Conservation (phyloP, 1,140 invertebrate species). For the Nephotettix cincticeps region DNA sequence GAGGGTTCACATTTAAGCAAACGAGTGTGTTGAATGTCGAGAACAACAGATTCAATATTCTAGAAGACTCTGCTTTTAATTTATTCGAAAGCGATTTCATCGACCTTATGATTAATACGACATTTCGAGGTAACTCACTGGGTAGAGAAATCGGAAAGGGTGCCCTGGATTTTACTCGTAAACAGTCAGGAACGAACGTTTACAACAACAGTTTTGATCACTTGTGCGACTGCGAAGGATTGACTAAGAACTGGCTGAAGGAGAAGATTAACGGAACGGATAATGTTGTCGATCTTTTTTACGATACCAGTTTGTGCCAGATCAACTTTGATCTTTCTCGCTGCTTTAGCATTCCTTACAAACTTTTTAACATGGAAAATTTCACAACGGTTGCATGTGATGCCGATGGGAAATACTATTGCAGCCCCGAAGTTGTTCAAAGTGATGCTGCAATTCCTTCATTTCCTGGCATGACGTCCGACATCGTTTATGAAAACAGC, state of each 20-base stretch:
- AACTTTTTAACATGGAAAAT: slow-evolving; percentile 60
- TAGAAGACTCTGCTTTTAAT: slow-evolving; percentile 42
- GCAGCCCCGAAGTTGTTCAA: slow-evolving; percentile 29
- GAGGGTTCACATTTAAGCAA: slow-evolving; percentile 57
- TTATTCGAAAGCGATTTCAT: neutral
- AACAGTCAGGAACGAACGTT: neutral
- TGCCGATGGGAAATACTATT: slow-evolving; percentile 41
- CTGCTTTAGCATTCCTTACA: slow-evolving; percentile 62
- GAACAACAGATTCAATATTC: slow-evolving; percentile 59
- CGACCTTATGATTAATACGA: neutral
- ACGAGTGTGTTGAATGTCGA: slow-evolving; percentile 64
- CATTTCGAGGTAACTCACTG: neutral
- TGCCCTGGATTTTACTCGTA: neutral
- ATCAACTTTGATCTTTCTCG: slow-evolving; percentile 56
- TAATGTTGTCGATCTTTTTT: slow-evolving; percentile 47
- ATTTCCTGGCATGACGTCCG: slow-evolving; percentile 28
- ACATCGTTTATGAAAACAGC: slow-evolving; percentile 28
- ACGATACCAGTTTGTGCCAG: slow-evolving; percentile 61
- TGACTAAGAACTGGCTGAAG: slow-evolving; percentile 48
- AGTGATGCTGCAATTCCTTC: slow-evolving; percentile 31
- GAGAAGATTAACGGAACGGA: slow-evolving; percentile 33
- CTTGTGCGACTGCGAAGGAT: slow-evolving; percentile 60
- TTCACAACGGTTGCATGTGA: slow-evolving; percentile 61
- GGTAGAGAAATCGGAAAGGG: neutral
- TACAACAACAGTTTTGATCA: slow-evolving; percentile 62